These are phyloP conservation scores for Melospiza georgiana DNA, from an alignment of 2,113 vertebrate species.

Conservation along the genomic window DNA sequence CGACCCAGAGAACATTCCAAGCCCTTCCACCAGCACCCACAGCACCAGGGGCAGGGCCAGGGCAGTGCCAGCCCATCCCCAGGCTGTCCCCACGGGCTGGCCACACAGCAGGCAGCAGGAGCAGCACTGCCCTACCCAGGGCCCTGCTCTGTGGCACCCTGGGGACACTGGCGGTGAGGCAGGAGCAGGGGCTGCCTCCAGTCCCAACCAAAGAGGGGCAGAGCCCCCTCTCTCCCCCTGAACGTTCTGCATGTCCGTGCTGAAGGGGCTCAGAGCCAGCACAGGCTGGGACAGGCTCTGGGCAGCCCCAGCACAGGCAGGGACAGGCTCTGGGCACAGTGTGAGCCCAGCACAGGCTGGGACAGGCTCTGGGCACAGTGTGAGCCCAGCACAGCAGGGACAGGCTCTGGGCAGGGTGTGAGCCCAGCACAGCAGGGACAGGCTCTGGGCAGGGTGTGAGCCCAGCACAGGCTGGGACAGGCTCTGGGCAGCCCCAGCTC, in stretches of 20 bases:
- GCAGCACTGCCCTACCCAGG: accelerated
- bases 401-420: no score
- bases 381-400: no score
- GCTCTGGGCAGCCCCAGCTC: no score
- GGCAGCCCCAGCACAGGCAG: no score
- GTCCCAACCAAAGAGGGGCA: neutral
- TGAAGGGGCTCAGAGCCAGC: neutral
- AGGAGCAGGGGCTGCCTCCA: accelerated
- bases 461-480: no score
- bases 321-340: no score
- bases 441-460: no score
- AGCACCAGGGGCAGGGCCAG: accelerated
- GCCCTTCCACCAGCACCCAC: accelerated
- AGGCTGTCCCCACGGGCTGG: neutral
- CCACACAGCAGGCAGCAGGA: accelerated
- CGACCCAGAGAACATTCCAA: accelerated
- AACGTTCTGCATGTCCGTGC: accelerated
- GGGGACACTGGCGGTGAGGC: neutral
- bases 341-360: no score
- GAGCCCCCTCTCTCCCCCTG: neutral
- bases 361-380: no score
- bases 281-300: no score
- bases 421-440: no score
- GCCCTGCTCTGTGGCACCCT: neutral
- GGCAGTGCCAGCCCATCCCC: neutral